Conservation (phyloP, 2,113 vertebrate species). For the Motacilla alba region DNA sequence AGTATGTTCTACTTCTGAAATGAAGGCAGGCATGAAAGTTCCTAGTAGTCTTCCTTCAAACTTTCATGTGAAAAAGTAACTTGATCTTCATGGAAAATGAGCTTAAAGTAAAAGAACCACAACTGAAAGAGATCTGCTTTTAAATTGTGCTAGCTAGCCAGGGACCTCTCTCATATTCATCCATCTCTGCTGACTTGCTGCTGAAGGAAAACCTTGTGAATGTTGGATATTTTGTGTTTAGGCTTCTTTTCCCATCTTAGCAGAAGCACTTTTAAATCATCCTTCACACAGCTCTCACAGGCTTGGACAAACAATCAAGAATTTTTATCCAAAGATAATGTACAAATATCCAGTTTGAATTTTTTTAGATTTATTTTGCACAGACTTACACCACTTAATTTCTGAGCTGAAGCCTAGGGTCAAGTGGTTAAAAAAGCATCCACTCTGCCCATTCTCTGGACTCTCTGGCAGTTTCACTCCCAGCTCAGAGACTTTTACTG, state of each 20-base stretch:
- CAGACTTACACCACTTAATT: background rate
- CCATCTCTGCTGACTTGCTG: background rate
- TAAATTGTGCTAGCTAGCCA: background rate
- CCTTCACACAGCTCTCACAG: rapidly evolving
- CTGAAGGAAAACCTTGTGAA: background rate
- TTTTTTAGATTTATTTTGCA: background rate
- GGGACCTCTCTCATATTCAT: background rate
- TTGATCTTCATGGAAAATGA: background rate
- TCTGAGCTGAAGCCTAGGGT: background rate
- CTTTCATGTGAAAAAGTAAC: background rate
- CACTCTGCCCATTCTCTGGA: background rate
- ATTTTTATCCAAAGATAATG: background rate
- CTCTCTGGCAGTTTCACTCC: rapidly evolving
- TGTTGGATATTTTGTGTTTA: background rate
- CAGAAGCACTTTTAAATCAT: background rate
- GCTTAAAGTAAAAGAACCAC: background rate
- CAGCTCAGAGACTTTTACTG: background rate
- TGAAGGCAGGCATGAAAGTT: background rate
- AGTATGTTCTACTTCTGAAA: background rate
- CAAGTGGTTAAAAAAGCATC: background rate
- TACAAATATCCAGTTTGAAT: background rate
- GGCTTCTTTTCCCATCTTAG: background rate
- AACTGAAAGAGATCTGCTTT: background rate
- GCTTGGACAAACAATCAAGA: background rate
- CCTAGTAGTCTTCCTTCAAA: background rate